Conservation (phyloP, 1,140 invertebrate species). For the Drosophila novamexicana region DNA sequence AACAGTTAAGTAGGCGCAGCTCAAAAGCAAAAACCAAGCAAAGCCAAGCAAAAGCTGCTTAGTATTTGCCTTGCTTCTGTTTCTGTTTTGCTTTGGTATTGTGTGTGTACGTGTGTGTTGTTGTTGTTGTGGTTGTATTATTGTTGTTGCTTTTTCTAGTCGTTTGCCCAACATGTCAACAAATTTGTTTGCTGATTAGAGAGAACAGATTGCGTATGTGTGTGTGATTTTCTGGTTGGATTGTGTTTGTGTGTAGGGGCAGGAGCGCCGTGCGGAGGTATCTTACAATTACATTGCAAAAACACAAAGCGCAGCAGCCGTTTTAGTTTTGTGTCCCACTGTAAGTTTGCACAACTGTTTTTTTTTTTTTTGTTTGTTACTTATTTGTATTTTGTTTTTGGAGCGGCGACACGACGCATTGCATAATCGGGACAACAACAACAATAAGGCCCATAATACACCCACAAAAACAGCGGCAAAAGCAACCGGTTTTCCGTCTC, state of each 20-base stretch:
- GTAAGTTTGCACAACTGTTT: conserved; percentile 57
- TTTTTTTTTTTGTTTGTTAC: background rate
- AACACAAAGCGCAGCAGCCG: conserved; percentile 41
- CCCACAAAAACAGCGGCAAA: conserved; percentile 56
- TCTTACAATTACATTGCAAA: conserved; percentile 38
- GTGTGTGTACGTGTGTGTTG: conserved; percentile 13
- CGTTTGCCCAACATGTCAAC: conserved; percentile 60
- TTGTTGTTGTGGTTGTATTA: background rate
- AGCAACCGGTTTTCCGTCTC: conserved; percentile 60
- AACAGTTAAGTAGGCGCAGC: conserved; percentile 44
- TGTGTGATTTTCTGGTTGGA: conserved; percentile 10
- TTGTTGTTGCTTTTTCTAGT: conserved; percentile 29
- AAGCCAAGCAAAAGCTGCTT: conserved; percentile 35
- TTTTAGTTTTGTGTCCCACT: conserved; percentile 18
- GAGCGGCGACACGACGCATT: conserved; percentile 72
- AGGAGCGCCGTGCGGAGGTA: background rate
- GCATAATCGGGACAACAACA: conserved; percentile 68
- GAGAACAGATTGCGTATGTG: conserved; percentile 41
- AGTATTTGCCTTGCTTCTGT: conserved; percentile 25
- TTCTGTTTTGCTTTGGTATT: conserved; percentile 16
- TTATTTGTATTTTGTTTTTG: conserved; percentile 51
- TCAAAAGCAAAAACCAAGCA: conserved; percentile 8
- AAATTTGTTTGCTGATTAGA: conserved; percentile 70
- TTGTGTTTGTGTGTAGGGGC: background rate
- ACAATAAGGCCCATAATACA: conserved; percentile 67